phyloP scores from a whole-genome alignment of 2,888 invertebrate genomes.

The Atrina japonica region DNA sequence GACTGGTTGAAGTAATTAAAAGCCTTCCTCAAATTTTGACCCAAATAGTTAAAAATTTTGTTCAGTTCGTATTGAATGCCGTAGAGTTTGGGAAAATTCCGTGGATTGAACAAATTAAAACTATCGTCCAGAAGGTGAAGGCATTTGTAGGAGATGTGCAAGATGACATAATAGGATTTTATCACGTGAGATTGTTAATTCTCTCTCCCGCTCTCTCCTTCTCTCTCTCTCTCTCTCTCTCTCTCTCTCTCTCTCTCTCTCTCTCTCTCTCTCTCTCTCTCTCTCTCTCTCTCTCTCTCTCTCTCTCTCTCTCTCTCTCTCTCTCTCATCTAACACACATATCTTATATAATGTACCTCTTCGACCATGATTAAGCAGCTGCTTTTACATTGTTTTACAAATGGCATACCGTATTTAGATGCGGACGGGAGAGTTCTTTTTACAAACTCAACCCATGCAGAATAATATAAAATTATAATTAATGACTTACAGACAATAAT shows the following conservation, averaged over 20 bases:
- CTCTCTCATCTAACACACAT: too few relatives aligned
- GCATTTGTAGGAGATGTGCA: conserved; percentile 31
- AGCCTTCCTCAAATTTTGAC: conserved; percentile 21
- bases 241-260: too few relatives aligned
- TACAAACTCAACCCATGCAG: too few relatives aligned
- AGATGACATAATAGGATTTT: conserved; percentile 35
- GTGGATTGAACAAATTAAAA: conserved; percentile 29
- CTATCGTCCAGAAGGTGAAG: conserved; percentile 21
- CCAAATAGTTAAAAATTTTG: conserved; percentile 11
- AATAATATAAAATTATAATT: too few relatives aligned
- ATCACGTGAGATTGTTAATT: conserved; percentile 33
- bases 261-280: not conserved
- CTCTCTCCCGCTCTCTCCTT: too few relatives aligned
- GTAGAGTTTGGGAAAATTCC: conserved; percentile 30
- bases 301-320: too few relatives aligned
- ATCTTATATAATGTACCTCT: too few relatives aligned
- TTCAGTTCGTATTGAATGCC: not conserved
- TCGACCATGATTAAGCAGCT: too few relatives aligned
- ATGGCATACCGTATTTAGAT: too few relatives aligned
- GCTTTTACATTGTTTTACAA: too few relatives aligned
- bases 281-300: not conserved
- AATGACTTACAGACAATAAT: too few relatives aligned
- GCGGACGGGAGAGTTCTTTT: too few relatives aligned
- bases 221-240: not conserved
- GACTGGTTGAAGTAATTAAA: conserved; percentile 14